These are phyloP conservation scores for Euproctis similis DNA, from an alignment of 2,888 invertebrate genomes.

Conservation along the genomic window DNA sequence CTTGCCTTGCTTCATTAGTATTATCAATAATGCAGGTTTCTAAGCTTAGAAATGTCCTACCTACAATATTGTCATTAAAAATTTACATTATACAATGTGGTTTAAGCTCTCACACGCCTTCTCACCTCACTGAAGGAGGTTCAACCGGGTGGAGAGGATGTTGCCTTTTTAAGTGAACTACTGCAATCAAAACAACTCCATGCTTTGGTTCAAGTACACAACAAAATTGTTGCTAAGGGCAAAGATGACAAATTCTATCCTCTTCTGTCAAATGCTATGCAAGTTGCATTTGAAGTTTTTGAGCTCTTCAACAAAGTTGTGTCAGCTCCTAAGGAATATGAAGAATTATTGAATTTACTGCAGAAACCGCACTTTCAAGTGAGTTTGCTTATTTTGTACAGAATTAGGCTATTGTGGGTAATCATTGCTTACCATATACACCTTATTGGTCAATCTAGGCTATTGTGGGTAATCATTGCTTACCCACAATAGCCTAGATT, in stretches of 20 bases:
- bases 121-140: slow-evolving; percentile 89
- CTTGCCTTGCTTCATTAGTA: too few species aligned
- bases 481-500: too few species aligned
- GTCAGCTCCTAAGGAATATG: slow-evolving; percentile 83
- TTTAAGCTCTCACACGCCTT: slow-evolving; percentile 84
- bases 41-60: neutral
- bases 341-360: slow-evolving; percentile 86
- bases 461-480: too few species aligned
- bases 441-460: too few species aligned
- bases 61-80: too few species aligned
- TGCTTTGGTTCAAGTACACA: slow-evolving; percentile 93
- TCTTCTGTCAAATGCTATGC: slow-evolving; percentile 88
- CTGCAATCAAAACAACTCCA: slow-evolving; percentile 91
- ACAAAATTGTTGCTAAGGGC: slow-evolving; percentile 88
- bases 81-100: neutral
- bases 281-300: slow-evolving; percentile 86
- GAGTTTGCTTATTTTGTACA: too few species aligned
- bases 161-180: slow-evolving; percentile 88
- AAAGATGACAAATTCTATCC: slow-evolving; percentile 91
- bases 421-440: too few species aligned
- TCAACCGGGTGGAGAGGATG: slow-evolving; percentile 87
- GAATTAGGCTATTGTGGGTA: too few species aligned
- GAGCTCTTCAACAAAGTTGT: slow-evolving; percentile 81
- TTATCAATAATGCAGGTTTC: too few species aligned
- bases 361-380: slow-evolving; percentile 93